Conservation (phyloP, 2,797 vertebrate species). For the Valencia hispanica region DNA sequence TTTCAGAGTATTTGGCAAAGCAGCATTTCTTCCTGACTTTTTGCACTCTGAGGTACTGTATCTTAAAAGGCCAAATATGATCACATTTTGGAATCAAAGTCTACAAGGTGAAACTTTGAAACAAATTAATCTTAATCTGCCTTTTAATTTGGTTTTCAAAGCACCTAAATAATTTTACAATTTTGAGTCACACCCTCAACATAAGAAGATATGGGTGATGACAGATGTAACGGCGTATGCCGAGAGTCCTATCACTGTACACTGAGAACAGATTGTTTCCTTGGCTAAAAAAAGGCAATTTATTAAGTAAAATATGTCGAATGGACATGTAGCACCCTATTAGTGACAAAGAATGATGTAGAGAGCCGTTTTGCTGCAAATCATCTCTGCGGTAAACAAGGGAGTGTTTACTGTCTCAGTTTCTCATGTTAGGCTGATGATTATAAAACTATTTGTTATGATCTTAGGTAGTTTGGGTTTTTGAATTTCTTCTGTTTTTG, state of each 20-base stretch:
- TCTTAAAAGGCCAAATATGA: not conserved
- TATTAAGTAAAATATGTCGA: not conserved
- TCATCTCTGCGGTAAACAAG: not conserved
- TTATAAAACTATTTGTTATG: not conserved
- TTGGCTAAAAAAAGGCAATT: not conserved
- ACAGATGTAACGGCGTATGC: not conserved
- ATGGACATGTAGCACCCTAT: not conserved
- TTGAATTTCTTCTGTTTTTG: not conserved
- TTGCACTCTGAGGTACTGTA: not conserved
- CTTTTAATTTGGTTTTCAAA: not conserved
- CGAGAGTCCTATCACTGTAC: not conserved
- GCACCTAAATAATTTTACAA: not conserved
- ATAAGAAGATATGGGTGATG: not conserved
- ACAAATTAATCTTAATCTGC: not conserved
- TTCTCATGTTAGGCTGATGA: not conserved
- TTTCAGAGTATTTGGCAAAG: slow-evolving; percentile 46
- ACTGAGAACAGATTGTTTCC: not conserved
- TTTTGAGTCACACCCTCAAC: not conserved
- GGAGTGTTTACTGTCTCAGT: not conserved
- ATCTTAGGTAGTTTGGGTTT: not conserved
- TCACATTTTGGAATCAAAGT: not conserved
- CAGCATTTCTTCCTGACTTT: slow-evolving; percentile 21
- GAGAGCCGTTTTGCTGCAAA: not conserved
- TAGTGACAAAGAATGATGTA: not conserved
- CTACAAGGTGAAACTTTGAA: not conserved